Conservation (phyloP, 2,113 vertebrate species). For the Smithornis capensis region DNA sequence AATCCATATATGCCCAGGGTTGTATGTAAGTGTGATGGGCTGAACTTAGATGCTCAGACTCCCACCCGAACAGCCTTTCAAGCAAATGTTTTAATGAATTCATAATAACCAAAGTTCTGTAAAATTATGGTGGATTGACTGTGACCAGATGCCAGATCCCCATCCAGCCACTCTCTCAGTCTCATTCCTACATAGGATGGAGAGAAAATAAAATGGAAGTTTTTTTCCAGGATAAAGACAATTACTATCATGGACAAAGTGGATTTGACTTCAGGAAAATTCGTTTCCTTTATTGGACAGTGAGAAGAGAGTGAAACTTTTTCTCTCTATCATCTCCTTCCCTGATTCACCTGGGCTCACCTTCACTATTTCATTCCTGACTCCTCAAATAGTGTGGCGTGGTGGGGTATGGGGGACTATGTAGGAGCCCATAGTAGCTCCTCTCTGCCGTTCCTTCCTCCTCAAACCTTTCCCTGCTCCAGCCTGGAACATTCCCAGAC, state of each 20-base stretch:
- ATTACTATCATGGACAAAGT: neutral
- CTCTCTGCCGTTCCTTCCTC: rapidly evolving
- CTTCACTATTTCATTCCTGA: neutral
- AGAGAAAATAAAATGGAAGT: neutral
- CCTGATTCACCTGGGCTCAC: neutral
- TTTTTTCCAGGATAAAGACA: rapidly evolving
- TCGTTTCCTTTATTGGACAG: neutral
- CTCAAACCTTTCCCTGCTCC: rapidly evolving
- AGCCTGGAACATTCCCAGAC: rapidly evolving
- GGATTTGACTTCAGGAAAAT: neutral
- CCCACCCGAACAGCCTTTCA: neutral
- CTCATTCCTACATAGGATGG: neutral
- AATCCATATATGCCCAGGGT: neutral
- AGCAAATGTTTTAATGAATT: neutral
- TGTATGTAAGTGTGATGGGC: neutral
- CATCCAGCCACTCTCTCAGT: rapidly evolving
- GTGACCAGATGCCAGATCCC: neutral
- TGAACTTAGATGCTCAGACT: neutral
- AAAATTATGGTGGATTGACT: rapidly evolving
- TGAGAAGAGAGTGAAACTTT: neutral
- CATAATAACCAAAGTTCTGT: neutral
- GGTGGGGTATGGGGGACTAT: rapidly evolving
- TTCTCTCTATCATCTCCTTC: neutral
- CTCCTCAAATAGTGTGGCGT: rapidly evolving
- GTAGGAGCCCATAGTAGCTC: rapidly evolving